Conservation (phyloP, 2,888 invertebrate genomes). For the Scaptomyza flava region DNA sequence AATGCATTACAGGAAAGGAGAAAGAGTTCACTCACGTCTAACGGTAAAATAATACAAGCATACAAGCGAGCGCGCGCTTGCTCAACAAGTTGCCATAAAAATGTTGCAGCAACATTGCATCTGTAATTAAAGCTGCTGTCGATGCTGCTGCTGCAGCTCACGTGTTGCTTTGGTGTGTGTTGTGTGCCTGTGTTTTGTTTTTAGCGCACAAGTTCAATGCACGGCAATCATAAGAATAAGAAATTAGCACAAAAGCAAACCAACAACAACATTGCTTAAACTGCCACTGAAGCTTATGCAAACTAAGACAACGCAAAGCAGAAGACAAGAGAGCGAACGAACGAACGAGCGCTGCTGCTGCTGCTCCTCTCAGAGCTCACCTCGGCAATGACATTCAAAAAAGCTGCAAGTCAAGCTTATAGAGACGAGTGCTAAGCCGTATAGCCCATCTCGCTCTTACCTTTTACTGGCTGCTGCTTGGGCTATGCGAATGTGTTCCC, state of each 20-base stretch:
- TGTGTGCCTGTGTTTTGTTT: conserved; percentile 33
- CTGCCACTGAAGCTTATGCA: conserved; percentile 63
- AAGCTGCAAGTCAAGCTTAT: conserved; percentile 74
- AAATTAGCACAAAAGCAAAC: conserved; percentile 71
- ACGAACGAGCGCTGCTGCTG: conserved; percentile 4
- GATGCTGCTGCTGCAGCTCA: conserved; percentile 25
- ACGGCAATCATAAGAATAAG: conserved; percentile 67
- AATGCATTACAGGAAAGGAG: conserved; percentile 39
- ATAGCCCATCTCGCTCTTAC: conserved; percentile 18
- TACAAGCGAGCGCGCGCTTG: conserved; percentile 11
- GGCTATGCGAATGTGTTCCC: conserved; percentile 72
- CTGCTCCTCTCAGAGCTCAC: conserved; percentile 26
- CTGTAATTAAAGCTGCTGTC: conserved; percentile 57
- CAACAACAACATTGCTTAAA: conserved; percentile 31
- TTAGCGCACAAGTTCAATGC: conserved; percentile 76
- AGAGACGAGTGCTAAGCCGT: conserved; percentile 29
- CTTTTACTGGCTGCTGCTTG: background rate
- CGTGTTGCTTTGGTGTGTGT: conserved; percentile 23
- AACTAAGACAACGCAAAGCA: conserved; percentile 48
- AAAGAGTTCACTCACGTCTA: conserved; percentile 65
- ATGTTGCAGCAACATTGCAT: conserved; percentile 76
- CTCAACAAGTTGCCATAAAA: conserved; percentile 71
- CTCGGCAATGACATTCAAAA: conserved; percentile 78
- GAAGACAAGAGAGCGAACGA: conserved; percentile 30
- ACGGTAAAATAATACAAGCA: conserved; percentile 53